phyloP scores from a whole-genome alignment of 2,888 invertebrate genomes.

The Eumerus sabulonum region DNA sequence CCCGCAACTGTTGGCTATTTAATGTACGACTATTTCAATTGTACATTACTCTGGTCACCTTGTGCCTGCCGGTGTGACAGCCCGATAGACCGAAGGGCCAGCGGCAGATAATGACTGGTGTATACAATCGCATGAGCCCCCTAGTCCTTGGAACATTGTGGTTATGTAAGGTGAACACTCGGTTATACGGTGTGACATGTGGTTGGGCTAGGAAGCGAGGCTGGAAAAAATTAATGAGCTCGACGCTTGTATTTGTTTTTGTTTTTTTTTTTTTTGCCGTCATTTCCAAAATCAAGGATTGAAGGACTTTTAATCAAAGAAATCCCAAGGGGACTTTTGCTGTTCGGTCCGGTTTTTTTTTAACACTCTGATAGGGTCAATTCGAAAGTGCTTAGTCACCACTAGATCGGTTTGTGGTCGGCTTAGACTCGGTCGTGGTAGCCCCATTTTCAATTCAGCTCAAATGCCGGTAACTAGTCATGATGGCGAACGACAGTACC shows the following conservation, averaged over 20 bases:
- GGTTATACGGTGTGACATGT: constrained; percentile 10
- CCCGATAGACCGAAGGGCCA: constrained; percentile 28
- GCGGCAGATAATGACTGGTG: constrained; percentile 52
- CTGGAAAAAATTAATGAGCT: too few species aligned
- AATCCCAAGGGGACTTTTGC: too few species aligned
- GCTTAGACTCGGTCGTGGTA: not conserved
- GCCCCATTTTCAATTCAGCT: constrained; percentile 11
- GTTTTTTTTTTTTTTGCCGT: too few species aligned
- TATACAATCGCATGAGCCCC: constrained; percentile 8
- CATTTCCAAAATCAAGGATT: too few species aligned
- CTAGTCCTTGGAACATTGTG: too few species aligned
- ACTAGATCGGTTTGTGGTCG: constrained; percentile 11
- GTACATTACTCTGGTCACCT: constrained; percentile 54
- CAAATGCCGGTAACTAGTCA: too few species aligned
- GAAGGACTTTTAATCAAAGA: too few species aligned
- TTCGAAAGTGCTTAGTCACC: constrained; percentile 24
- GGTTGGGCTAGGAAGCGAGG: constrained; percentile 4
- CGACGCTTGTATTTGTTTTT: too few species aligned
- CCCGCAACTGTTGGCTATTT: constrained; percentile 40
- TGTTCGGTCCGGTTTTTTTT: not conserved
- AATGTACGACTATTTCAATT: constrained; percentile 61
- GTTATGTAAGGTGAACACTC: not conserved
- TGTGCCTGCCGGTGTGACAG: constrained; percentile 40
- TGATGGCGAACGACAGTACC: constrained; percentile 15
- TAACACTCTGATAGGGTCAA: not conserved